Conservation (phyloP, 2,888 invertebrate genomes). For the Leptopilina myrica region DNA sequence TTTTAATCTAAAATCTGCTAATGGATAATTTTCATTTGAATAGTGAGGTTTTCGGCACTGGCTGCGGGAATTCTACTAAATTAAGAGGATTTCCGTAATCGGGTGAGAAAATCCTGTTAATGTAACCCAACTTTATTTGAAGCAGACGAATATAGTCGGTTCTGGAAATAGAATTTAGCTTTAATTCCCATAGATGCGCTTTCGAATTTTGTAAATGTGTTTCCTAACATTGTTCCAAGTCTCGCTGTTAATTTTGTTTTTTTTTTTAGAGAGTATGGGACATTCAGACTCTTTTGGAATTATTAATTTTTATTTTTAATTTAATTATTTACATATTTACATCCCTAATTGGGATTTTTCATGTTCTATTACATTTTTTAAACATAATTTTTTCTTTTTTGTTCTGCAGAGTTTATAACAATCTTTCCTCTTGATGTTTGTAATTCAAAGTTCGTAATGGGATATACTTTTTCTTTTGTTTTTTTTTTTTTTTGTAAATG, state of each 20-base stretch:
- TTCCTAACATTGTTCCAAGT: background rate
- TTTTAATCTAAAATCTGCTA: background rate
- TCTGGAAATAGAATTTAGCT: background rate
- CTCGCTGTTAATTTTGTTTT: too few species aligned
- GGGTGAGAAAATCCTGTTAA: constrained; percentile 10
- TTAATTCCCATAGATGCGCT: background rate
- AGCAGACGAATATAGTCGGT: background rate
- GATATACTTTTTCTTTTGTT: background rate
- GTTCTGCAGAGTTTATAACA: background rate
- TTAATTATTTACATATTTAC: too few species aligned
- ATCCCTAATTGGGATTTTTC: too few species aligned
- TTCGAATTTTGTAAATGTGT: constrained; percentile 1
- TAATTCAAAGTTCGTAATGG: background rate
- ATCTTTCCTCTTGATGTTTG: background rate
- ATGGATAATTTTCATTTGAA: constrained; percentile 19
- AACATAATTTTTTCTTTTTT: background rate
- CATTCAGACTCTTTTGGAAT: too few species aligned
- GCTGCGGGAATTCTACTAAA: background rate
- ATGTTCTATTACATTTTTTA: too few species aligned
- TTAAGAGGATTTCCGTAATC: constrained; percentile 28
- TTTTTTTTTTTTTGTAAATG: background rate
- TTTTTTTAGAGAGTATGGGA: too few species aligned
- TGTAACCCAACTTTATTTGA: constrained; percentile 21
- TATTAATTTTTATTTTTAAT: too few species aligned
- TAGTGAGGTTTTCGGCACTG: background rate